phyloP scores from a whole-genome alignment of 2,888 invertebrate species.

The Prosapia bicincta region DNA sequence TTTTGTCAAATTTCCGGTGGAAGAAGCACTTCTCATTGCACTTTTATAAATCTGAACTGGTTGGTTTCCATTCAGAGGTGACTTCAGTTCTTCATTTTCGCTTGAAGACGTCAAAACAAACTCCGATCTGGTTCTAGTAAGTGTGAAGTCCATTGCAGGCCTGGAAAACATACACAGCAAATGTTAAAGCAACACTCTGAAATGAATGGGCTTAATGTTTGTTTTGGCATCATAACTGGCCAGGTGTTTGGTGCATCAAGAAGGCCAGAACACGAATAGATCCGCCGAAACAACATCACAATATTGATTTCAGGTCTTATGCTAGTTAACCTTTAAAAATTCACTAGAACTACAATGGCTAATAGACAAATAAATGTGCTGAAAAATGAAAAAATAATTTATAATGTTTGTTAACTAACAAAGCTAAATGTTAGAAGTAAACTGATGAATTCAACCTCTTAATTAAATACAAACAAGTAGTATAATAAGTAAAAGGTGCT shows the following conservation, averaged over 20 bases:
- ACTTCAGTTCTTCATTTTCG: not conserved
- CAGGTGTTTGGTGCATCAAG: not conserved
- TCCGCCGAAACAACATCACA: not conserved
- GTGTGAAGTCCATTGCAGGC: not conserved
- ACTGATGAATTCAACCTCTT: too few relatives aligned
- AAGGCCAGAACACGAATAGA: not conserved
- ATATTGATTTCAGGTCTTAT: too few relatives aligned
- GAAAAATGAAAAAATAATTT: too few relatives aligned
- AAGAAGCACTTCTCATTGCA: conserved; percentile 11
- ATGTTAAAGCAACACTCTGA: not conserved
- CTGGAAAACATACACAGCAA: not conserved
- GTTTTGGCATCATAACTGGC: not conserved
- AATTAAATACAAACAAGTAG: too few relatives aligned
- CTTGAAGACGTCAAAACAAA: not conserved
- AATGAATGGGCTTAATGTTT: not conserved
- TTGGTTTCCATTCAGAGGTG: not conserved
- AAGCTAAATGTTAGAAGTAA: too few relatives aligned
- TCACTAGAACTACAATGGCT: too few relatives aligned
- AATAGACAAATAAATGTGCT: too few relatives aligned
- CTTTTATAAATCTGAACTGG: conserved; percentile 11
- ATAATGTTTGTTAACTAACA: too few relatives aligned
- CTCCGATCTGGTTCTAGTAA: not conserved
- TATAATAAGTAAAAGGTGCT: too few relatives aligned
- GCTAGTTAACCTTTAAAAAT: too few relatives aligned
- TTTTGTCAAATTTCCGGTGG: conserved; percentile 12